Conservation (phyloP, 2,113 vertebrate genomes). For the Tinamus guttatus region DNA sequence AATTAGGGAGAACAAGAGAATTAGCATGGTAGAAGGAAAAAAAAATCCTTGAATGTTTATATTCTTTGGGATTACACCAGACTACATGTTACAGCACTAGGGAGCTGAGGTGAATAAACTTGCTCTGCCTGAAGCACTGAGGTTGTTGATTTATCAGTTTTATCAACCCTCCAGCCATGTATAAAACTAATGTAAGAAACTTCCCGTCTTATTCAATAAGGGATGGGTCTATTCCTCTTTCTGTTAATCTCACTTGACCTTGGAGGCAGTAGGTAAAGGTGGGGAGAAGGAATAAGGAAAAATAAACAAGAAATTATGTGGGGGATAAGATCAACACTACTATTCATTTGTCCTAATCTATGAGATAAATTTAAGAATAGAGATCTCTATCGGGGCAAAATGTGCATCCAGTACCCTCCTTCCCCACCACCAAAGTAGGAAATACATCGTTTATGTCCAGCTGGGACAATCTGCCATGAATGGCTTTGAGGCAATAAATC, state of each 20-base stretch:
- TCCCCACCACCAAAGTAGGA: constrained; percentile 67
- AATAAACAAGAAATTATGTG: constrained; percentile 57
- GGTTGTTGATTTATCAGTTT: background rate
- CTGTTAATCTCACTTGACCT: background rate
- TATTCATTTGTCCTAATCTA: constrained; percentile 62
- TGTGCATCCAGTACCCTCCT: constrained; percentile 50
- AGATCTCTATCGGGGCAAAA: constrained; percentile 65
- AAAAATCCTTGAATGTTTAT: background rate
- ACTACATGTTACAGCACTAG: background rate
- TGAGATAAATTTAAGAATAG: constrained; percentile 65
- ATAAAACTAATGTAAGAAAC: background rate
- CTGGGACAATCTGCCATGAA: constrained; percentile 72
- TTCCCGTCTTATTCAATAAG: background rate
- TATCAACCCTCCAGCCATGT: background rate
- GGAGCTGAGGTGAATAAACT: background rate
- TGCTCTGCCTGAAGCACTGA: background rate
- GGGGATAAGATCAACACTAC: constrained; percentile 58
- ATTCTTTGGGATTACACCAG: background rate
- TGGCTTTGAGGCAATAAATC: constrained; percentile 75
- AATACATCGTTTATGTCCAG: constrained; percentile 65
- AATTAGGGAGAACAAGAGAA: background rate
- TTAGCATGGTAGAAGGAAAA: background rate
- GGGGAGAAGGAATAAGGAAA: background rate
- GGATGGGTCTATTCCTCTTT: background rate
- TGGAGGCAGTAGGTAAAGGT: background rate